Evolutionary conservation across 2,113 vertebrate species (phyloP).

Genomic region (Vireo altiloquus): DNA sequence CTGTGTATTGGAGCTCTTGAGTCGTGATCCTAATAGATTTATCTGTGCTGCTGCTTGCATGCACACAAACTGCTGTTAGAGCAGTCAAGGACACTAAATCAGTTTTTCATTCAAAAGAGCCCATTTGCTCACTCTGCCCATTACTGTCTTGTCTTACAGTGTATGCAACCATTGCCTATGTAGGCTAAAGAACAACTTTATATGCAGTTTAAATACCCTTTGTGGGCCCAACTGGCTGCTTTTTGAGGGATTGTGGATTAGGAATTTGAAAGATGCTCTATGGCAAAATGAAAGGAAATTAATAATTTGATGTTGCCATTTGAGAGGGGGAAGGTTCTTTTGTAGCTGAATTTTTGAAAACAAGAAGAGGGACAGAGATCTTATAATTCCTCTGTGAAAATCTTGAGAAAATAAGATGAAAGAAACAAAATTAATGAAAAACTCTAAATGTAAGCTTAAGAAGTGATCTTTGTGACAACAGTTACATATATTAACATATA

Average conservation of each 20-base stretch:
- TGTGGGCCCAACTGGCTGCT: background rate
- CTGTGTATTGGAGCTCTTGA: background rate
- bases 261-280: background rate
- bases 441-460: background rate
- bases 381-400: background rate
- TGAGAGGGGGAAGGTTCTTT: conserved; percentile 27
- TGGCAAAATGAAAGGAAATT: conserved; percentile 10
- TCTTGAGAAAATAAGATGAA: background rate
- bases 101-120: conserved; percentile 33
- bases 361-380: conserved; percentile 2
- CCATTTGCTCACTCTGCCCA: background rate
- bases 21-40: conserved; percentile 35
- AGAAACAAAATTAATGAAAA: background rate
- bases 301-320: conserved; percentile 40
- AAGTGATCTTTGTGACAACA: background rate
- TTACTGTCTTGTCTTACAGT: background rate
- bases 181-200: background rate
- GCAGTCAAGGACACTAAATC: conserved; percentile 44
- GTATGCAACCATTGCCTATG: background rate
- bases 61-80: conserved; percentile 12
- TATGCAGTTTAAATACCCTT: background rate
- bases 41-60: conserved; percentile 20
- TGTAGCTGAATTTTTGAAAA: conserved; percentile 49
- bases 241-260: background rate
- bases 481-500: background rate